Conservation (phyloP, 2,888 invertebrate genomes). For the Drosophila limbata region DNA sequence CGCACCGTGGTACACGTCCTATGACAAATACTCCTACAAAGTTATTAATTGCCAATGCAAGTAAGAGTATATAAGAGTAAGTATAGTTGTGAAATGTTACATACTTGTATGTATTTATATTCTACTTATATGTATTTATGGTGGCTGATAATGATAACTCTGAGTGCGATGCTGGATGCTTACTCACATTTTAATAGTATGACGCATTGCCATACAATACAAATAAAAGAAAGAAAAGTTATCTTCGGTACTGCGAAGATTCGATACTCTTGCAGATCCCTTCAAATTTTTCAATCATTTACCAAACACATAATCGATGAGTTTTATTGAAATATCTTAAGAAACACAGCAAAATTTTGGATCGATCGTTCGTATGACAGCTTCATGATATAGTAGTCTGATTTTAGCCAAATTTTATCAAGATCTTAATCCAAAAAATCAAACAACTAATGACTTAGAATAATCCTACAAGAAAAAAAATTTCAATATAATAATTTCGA, state of each 20-base stretch:
- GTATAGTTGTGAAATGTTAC: not conserved
- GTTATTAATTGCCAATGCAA: not conserved
- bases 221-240: not conserved
- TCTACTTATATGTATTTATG: not conserved
- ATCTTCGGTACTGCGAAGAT: not conserved
- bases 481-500: too few relatives aligned
- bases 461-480: too few relatives aligned
- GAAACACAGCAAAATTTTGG: not conserved
- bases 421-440: too few relatives aligned
- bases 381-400: too few relatives aligned
- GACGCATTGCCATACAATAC: constrained; percentile 28
- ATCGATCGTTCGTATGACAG: too few relatives aligned
- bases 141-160: constrained; percentile 31
- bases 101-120: constrained; percentile 6
- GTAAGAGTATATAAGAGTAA: too few relatives aligned
- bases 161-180: constrained; percentile 1
- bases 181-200: constrained; percentile 9
- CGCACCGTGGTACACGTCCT: constrained; percentile 38
- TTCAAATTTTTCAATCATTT: not conserved
- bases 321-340: not conserved
- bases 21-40: not conserved
- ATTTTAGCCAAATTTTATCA: too few relatives aligned
- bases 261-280: not conserved
- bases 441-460: too few relatives aligned
- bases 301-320: not conserved